Base-by-base conservation (phyloP, 2,888 invertebrate species). In the Caenorhabditis sinica region DNA sequence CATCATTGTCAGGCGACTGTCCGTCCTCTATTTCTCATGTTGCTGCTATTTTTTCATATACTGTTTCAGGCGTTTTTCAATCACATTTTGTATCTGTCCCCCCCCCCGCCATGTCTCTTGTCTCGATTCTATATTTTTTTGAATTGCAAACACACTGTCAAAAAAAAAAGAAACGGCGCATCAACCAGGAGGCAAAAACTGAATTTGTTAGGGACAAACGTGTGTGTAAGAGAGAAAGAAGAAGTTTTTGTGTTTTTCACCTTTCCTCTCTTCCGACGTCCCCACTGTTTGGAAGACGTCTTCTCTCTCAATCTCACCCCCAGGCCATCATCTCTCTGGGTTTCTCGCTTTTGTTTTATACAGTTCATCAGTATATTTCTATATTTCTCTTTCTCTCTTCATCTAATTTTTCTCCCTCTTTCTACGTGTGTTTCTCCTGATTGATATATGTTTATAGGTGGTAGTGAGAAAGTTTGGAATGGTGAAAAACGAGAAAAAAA, bases 401-500 rank as follows among this genome's bases (percentile, higher is more conserved):
- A 28, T 25, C 15, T 51, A 23, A 25, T 53, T 43, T 36, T 30
- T 15, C 20, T 8, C 45, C 45, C 15, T 15, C 49, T 25, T 25
- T 43, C 13, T 65, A 45, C 33, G 43, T 68, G 69, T 69, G 45
- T 77, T 56, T 79, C 69, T 33, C 13, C 45, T 61, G 65, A 72
- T 79, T 79, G 79, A 72, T 72, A 72, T 72, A 79, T 72, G 71
- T 79, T 79, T 45, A 79, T 79, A 40, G 53, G 69, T n/a, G 36
- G 56, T 56, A 28, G 49, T 58, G 66, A 66, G 61, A 72, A 49
- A 71, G 71, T 58, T 40, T 40, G 58, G 33, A 61, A n/a, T 33
- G n/a, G 33, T 40, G 40, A 65, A 25, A 33, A 61, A 61, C 15
- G 28, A 65, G 51, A 53, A 40, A n/a, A 53, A 65, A 33, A 25